Conservation (phyloP, 1,140 invertebrate species). For the Idris sp. region DNA sequence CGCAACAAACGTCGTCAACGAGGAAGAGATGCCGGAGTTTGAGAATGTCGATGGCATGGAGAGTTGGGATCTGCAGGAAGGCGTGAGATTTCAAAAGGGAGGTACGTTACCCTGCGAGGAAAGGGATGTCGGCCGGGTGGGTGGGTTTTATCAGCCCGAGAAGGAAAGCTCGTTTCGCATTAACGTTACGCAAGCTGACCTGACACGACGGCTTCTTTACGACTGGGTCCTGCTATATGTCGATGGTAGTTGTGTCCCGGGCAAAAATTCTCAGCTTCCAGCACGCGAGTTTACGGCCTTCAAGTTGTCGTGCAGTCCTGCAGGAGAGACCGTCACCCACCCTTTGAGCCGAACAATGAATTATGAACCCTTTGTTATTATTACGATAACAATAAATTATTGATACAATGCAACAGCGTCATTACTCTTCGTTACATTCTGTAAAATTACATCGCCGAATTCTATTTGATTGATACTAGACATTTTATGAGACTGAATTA, state of each 20-base stretch:
- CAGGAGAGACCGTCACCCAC: slow-evolving; percentile 47
- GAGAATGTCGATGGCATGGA: slow-evolving; percentile 49
- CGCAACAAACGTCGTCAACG: slow-evolving; percentile 58
- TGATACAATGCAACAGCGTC: slow-evolving; percentile 37
- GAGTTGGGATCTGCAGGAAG: slow-evolving; percentile 51
- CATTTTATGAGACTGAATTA: slow-evolving; percentile 47
- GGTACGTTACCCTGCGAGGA: slow-evolving; percentile 27
- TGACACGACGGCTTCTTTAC: slow-evolving; percentile 70
- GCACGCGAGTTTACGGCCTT: slow-evolving; percentile 64
- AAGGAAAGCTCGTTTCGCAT: slow-evolving; percentile 67
- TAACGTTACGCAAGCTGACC: slow-evolving; percentile 70
- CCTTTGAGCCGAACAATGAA: slow-evolving; percentile 48
- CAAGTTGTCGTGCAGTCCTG: slow-evolving; percentile 63
- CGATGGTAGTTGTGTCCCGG: slow-evolving; percentile 64
- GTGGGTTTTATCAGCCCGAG: slow-evolving; percentile 62
- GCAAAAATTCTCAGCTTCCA: slow-evolving; percentile 64
- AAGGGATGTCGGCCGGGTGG: slow-evolving; percentile 5
- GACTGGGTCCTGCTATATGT: slow-evolving; percentile 64
- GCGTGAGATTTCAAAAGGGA: slow-evolving; percentile 64
- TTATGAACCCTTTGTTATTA: slow-evolving; percentile 53
- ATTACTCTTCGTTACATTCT: slow-evolving; percentile 46
- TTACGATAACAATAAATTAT: slow-evolving; percentile 57
- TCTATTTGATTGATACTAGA: slow-evolving; percentile 44
- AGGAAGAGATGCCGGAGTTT: slow-evolving; percentile 52
- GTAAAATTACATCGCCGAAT: slow-evolving; percentile 29